Base-by-base conservation (phyloP, 2,888 invertebrate genomes). In the Oeneis ivallda region DNA sequence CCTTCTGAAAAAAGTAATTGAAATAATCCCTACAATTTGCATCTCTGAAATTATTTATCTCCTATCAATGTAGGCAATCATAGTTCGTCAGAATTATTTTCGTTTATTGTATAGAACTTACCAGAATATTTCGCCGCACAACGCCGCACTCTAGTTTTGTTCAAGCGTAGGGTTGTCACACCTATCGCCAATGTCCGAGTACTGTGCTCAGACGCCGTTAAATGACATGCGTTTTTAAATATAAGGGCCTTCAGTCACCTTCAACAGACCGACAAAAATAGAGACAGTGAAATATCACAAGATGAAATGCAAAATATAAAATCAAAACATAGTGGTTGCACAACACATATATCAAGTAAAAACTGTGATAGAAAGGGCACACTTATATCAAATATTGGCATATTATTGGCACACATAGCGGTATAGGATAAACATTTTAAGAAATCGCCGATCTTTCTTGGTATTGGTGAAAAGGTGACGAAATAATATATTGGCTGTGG, bases 211-310 rank as follows among this genome's bases (percentile, higher is more conserved):
- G 45, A 64, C 68, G 73, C 72, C 75, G 74, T 74, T 76, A 70
- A 72, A 74, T 75, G 39, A 61, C 17, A 76, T 75, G 76, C 75
- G 78, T 78, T 75, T 76, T 74, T 73, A 79, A n/a, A 74, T 74
- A 76, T 75, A 76, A 75, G 76, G 76, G 76, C 74, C 74, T 78
- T 75, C 84, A 77, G 79, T 78, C 83, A 89, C 90, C 91, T 90
- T 91, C 80, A 91, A 91, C 89, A 91, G 86, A 90, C 79, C 82
- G 86, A 87, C 83, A 88, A 87, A 79, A 84, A 78, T 79, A 73
- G 82, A 80, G 82, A 82, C 76, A 66, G 66, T 61, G 61, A 84
- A 80, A 85, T 80, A 83, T 84, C 81, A 86, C 81, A 83, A 71
- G 75, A 82, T 80, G 82, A 76, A 62, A 62, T 53, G 43, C 61